Base-by-base conservation (phyloP, 2,888 invertebrate genomes). In the Luperina nickerlii region DNA sequence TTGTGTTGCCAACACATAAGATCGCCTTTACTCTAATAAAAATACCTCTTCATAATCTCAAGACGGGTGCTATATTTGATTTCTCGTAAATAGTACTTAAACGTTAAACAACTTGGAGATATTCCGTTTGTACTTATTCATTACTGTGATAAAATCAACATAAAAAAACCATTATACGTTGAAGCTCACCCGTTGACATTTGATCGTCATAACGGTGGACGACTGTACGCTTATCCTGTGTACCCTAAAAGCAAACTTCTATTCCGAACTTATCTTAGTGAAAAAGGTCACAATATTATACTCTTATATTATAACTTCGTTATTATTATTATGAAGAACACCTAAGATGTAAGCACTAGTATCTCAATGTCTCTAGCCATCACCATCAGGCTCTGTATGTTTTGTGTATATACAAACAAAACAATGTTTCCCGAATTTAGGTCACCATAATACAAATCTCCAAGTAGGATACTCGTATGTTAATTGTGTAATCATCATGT, bases 21-120 rank as follows among this genome's bases (percentile, higher is more conserved):
- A 57, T 51, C 45, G 13, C 71, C 76, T 76, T 76, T 81, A 78
- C 71, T 81, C 73, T 83, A 74, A 86, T 83, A 81, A 88, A 88
- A 76, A 72, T 76, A 71, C 67, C n/a, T 63, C 38, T 62, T 77
- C 63, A 45, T 79, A 73, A 78, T 77, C 73, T 60, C 18, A 65
- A 77, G 27, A 71, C 27, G 62, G 63, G 54, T 51, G 48, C 65
- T 79, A 54, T 76, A 76, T 82, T 76, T 66, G 60, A 70, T 82
- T 74, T 72, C n/a, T 63, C 57, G 1, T 24, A 27, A 80, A 13
- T n/a, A 48, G 32, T 62, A 27, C 45, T 1, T 60, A 60, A 74
- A 68, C 24, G 54, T 15, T 48, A 27, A 60, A 38, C 38, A 57
- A 63, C 57, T 67, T 70, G 62, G 62, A 45, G n/a, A 68, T 54